These are phyloP conservation scores for Aromia moschata DNA, from an alignment of 2,888 invertebrate genomes.

Conservation along the genomic window DNA sequence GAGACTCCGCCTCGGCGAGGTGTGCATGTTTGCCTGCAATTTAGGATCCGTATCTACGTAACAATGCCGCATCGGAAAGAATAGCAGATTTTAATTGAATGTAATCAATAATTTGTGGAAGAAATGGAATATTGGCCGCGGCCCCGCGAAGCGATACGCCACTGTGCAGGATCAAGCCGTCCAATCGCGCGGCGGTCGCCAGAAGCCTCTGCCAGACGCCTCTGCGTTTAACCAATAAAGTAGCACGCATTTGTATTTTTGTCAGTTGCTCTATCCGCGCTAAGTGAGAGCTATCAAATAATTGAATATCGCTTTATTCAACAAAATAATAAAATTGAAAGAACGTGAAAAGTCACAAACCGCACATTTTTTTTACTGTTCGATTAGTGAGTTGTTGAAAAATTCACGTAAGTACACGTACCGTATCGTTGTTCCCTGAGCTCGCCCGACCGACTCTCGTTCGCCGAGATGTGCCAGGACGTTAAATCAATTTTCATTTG, in stretches of 20 bases:
- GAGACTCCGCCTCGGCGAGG: conserved; percentile 6
- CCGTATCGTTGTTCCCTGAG: conserved; percentile 12
- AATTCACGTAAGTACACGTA: conserved; percentile 60
- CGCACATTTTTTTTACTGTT: conserved; percentile 46
- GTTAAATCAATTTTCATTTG: conserved; percentile 52
- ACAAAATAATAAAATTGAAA: conserved; percentile 56
- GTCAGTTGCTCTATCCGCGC: conserved; percentile 55
- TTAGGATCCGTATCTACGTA: conserved; percentile 7
- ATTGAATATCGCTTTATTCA: conserved; percentile 60
- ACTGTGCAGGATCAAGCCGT: conserved; percentile 35
- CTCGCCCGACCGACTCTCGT: conserved; percentile 20
- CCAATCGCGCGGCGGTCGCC: conserved; percentile 52
- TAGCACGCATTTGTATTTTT: conserved; percentile 45
- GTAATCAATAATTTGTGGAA: conserved; percentile 20
- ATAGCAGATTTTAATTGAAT: conserved; percentile 13
- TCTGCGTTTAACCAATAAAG: conserved; percentile 56
- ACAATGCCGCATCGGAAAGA: conserved; percentile 1
- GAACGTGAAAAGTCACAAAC: conserved; percentile 52
- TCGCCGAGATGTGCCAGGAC: conserved; percentile 26
- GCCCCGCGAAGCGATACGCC: conserved; percentile 35
- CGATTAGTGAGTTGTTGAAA: conserved; percentile 53
- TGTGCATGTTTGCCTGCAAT: conserved; percentile 22
- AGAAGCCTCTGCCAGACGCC: conserved; percentile 64
- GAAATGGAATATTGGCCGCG: conserved; percentile 2
- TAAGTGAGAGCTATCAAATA: conserved; percentile 56